Conservation (phyloP, 2,113 vertebrate genomes). For the Rhinoderma darwinii region DNA sequence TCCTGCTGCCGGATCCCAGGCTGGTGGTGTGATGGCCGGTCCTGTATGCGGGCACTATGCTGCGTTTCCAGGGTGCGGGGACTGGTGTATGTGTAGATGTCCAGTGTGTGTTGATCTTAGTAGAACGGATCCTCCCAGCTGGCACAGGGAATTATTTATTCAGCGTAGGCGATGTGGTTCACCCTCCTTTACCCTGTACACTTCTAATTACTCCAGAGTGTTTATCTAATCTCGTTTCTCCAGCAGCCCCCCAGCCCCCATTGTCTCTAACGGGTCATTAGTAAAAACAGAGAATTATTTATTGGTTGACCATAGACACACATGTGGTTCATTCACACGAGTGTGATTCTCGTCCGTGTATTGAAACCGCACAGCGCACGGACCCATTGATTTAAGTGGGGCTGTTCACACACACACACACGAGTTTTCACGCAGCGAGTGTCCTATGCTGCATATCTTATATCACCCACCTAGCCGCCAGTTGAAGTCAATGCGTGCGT, state of each 20-base stretch:
- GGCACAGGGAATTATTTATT: slow-evolving; percentile 5
- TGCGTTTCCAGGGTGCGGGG: too few relatives aligned
- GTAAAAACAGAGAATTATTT: background rate
- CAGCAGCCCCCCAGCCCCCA: background rate
- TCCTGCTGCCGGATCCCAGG: background rate
- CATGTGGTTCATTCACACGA: too few relatives aligned
- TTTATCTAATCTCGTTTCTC: background rate
- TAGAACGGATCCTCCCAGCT: background rate
- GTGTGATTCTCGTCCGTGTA: too few relatives aligned
- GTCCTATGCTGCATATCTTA: too few relatives aligned
- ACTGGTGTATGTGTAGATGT: background rate
- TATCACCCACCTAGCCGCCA: too few relatives aligned
- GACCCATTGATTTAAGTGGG: too few relatives aligned
- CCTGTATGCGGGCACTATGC: too few relatives aligned
- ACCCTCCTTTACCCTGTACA: background rate
- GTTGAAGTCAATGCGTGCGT: too few relatives aligned
- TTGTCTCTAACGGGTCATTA: background rate
- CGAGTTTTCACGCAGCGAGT: too few relatives aligned
- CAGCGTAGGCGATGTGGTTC: background rate
- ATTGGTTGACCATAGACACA: too few relatives aligned
- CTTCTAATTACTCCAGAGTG: background rate
- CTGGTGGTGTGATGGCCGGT: background rate
- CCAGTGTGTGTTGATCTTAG: background rate
- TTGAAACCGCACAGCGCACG: too few relatives aligned
- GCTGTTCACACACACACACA: too few relatives aligned